Evolutionary conservation across 2,888 invertebrate genomes (phyloP).

Genomic region (Epirrhoe alternata): DNA sequence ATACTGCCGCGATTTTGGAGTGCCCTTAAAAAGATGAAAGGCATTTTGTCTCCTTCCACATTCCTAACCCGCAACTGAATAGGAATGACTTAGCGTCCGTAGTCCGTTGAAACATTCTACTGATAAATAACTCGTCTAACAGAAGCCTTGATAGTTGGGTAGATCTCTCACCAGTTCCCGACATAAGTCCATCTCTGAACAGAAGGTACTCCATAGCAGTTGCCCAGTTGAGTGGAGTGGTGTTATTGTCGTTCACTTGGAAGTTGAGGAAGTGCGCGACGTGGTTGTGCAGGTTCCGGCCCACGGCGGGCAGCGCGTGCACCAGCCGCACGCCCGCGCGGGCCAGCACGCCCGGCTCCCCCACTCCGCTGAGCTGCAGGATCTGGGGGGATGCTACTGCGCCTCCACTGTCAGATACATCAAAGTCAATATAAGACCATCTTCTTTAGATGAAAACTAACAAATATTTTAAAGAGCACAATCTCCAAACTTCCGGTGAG

Average conservation of each 20-base stretch:
- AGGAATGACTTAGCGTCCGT: too few relatives aligned
- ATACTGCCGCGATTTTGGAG: too few relatives aligned
- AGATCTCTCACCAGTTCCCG: slow-evolving; percentile 88
- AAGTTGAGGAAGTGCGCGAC: slow-evolving; percentile 92
- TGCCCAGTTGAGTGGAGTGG: slow-evolving; percentile 95
- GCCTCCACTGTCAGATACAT: slow-evolving; percentile 84
- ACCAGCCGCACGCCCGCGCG: slow-evolving; percentile 87
- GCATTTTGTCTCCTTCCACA: too few relatives aligned
- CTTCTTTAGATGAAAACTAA: not conserved
- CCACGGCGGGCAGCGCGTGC: slow-evolving; percentile 92
- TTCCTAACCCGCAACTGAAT: too few relatives aligned
- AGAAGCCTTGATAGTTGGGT: not conserved
- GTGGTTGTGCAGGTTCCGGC: slow-evolving; percentile 94
- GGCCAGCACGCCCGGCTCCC: slow-evolving; percentile 89
- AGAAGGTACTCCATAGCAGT: slow-evolving; percentile 96
- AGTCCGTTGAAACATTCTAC: too few relatives aligned
- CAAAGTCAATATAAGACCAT: not conserved
- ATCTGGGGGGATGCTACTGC: slow-evolving; percentile 98
- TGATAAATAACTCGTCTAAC: too few relatives aligned
- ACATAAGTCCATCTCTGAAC: slow-evolving; percentile 95
- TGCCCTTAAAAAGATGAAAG: too few relatives aligned
- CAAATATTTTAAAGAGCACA: too few relatives aligned
- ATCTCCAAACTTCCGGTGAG: too few relatives aligned
- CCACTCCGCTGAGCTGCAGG: slow-evolving; percentile 95
- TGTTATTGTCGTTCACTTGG: slow-evolving; percentile 93